Percentiles rank a stretch among this genome's conserved stretches.
Conservation (phyloP, 2,888 invertebrate species). For the Eretmocerus hayati region DNA sequence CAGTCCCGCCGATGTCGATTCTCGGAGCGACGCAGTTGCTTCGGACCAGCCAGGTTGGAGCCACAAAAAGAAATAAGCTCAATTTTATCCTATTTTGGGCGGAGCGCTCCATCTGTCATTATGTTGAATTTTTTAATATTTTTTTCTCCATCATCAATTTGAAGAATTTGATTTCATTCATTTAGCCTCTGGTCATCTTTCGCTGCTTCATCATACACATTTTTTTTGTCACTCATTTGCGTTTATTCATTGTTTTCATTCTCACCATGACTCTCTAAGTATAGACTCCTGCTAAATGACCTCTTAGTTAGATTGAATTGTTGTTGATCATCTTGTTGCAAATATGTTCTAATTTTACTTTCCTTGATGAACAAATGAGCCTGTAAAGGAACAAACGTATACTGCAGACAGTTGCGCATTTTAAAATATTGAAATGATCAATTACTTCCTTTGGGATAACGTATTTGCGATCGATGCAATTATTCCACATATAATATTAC, state of each 20-base stretch:
- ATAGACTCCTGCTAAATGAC: constrained; percentile 19
- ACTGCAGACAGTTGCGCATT: constrained; percentile 26
- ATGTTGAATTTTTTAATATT: constrained; percentile 5
- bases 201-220: constrained; percentile 14
- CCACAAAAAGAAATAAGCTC: constrained; percentile 49
- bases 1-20: constrained; percentile 48
- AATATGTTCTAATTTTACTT: constrained; percentile 14
- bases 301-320: constrained; percentile 19
- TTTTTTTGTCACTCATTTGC: constrained; percentile 14
- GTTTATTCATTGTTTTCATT: constrained; percentile 18
- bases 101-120: constrained; percentile 22
- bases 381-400: constrained; percentile 25
- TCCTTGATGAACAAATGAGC: constrained; percentile 15
- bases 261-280: constrained; percentile 12
- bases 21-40: constrained; percentile 47
- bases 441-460: constrained; percentile 8
- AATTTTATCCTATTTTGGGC: constrained; percentile 43
- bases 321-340: constrained; percentile 17
- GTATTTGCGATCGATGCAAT: constrained; percentile 16
- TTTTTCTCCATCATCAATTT: constrained; percentile 3
- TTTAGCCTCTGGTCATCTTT: constrained; percentile 13
- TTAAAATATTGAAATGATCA: not conserved
- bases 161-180: constrained; percentile 5
- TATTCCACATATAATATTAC: constrained; percentile 19
- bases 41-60: constrained; percentile 51